Evolutionary conservation across 1,140 invertebrate genomes (phyloP).

Genomic region (Gonioctena quinquepunctata): DNA sequence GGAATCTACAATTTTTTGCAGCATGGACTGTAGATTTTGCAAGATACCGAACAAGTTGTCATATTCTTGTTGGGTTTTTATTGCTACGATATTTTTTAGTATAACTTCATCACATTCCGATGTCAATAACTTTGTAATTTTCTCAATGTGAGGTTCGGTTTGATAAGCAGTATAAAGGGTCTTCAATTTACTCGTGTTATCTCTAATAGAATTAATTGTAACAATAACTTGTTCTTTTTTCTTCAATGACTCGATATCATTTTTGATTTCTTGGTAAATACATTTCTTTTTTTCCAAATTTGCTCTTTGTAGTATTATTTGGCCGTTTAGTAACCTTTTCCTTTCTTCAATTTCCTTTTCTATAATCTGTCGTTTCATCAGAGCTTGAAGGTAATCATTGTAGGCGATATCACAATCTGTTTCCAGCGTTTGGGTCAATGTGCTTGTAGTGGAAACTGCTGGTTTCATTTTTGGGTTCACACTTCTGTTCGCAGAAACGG

Average conservation of each 20-base stretch:
- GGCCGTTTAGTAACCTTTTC: constrained; percentile 14
- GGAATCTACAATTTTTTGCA: constrained; percentile 17
- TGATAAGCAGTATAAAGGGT: constrained; percentile 10
- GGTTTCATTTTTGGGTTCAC: constrained; percentile 10
- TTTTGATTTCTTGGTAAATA: constrained; percentile 1
- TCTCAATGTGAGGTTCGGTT: not conserved
- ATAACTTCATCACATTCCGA: constrained; percentile 8
- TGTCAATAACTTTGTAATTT: not conserved
- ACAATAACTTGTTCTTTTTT: constrained; percentile 8
- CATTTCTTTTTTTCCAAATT: constrained; percentile 12
- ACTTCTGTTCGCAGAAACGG: not conserved
- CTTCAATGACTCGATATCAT: constrained; percentile 3
- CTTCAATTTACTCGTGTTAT: constrained; percentile 11
- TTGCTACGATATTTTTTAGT: constrained; percentile 21
- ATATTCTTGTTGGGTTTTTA: constrained; percentile 25
- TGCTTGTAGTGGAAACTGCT: not conserved
- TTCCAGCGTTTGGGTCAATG: not conserved
- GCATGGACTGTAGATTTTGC: not conserved
- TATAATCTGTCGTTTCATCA: constrained; percentile 23
- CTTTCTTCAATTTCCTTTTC: constrained; percentile 11
- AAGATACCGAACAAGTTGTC: constrained; percentile 16
- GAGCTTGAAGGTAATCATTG: constrained; percentile 27
- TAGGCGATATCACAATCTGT: constrained; percentile 25
- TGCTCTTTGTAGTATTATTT: constrained; percentile 20
- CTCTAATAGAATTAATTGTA: not conserved